Evolutionary conservation across 2,797 vertebrate genomes (phyloP), one percentile per base, ranked within the genome.

Genomic region (Aldrovandia affinis): DNA sequence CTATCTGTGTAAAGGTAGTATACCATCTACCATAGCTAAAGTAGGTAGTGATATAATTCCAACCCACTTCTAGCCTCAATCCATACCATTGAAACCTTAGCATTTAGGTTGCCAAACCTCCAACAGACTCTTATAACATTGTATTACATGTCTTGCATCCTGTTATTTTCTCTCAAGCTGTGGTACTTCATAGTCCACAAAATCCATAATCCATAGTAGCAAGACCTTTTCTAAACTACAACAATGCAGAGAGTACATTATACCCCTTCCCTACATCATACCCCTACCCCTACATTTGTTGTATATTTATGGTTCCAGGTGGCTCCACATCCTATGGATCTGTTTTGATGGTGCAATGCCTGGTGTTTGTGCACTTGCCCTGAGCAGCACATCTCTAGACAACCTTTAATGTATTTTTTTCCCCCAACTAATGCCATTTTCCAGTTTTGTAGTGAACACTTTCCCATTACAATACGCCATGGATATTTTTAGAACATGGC

Each of bases 391-490:
- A 73, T 42, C 36, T 73, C 36, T 28, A 20, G 3, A 14, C 36
- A 42, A 42, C 36, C 68, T 68, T 68, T 68, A 36, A 68, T 33
- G 28, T 68, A 30, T 25, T 36, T 68, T 57, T 3, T 5, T 25
- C 20, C 25, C 39, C 22, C n/a, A 0, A 63, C 10, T 28, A 10
- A 14, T 50, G 22, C n/a, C 42, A 18, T 82, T 68, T 70, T 65
- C 3, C 47, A 47, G 25, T 12, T 82, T 44, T 59, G 44, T 7
- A 65, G 28, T n/a, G 42, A 68, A 18, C 70, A 63, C 70, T 39
- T 82, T 82, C 33, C 42, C 61, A 82, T 68, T 30, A 54, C 78
- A 52, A 25, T 73, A 42, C 79, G 28, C 28, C 39, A n/a, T 61
- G 1, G 65, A 55, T 73, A 28, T 42, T 82, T 82, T 70, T 22